These are phyloP conservation scores for Mola mola DNA, from an alignment of 2,113 vertebrate genomes.

Conservation along the genomic window DNA sequence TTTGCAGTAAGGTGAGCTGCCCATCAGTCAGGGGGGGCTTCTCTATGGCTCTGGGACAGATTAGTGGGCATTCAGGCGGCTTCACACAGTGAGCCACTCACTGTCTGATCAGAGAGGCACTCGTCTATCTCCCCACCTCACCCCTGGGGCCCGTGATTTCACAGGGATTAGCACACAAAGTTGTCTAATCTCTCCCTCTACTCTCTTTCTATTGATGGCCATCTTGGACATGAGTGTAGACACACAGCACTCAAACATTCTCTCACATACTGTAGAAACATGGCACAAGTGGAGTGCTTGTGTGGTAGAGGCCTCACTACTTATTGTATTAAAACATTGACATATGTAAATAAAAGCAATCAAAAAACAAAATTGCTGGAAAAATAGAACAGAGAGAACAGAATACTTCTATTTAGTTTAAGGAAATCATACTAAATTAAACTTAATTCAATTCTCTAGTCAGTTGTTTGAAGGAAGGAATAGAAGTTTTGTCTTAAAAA, in stretches of 20 bases:
- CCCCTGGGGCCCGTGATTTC: constrained; percentile 63
- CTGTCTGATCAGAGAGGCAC: constrained; percentile 69
- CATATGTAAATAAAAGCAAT: too few species aligned
- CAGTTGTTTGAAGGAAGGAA: too few species aligned
- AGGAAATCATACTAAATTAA: too few species aligned
- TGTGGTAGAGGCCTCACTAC: too few species aligned
- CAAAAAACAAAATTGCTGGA: too few species aligned
- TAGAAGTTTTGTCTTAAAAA: too few species aligned
- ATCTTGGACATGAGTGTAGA: constrained; percentile 39
- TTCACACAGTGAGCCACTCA: constrained; percentile 63
- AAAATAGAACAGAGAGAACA: too few species aligned
- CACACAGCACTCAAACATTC: constrained; percentile 11
- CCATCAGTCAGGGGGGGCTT: constrained; percentile 56
- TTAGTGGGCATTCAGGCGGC: constrained; percentile 64
- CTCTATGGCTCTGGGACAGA: constrained; percentile 57
- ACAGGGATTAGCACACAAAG: constrained; percentile 71
- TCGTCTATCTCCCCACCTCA: constrained; percentile 48
- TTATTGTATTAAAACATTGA: too few species aligned
- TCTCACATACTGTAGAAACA: neutral
- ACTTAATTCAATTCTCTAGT: too few species aligned
- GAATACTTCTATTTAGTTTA: too few species aligned
- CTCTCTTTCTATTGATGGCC: constrained; percentile 62
- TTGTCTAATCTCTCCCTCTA: constrained; percentile 68
- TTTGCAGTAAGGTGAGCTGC: constrained; percentile 51
- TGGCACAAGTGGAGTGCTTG: neutral